These are phyloP conservation scores for Steinernema khuongi DNA, from an alignment of 1,140 invertebrate species.

Conservation along the genomic window DNA sequence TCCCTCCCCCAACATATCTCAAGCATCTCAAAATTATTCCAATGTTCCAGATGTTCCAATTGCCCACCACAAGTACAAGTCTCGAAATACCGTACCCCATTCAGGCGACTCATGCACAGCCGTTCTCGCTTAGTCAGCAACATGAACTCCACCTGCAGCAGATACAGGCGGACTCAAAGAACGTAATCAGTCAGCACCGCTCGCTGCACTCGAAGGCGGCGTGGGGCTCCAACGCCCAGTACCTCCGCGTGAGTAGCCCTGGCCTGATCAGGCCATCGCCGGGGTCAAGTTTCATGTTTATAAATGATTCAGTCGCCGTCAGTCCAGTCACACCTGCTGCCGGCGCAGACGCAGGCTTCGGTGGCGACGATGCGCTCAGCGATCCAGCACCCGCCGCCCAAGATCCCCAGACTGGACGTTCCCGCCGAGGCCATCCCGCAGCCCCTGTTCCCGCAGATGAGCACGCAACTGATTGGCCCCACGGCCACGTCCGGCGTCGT, in stretches of 20 bases:
- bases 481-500: neutral
- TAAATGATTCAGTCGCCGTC: conserved; percentile 9
- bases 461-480: neutral
- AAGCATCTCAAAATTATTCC: too few species aligned
- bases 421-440: neutral
- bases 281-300: conserved; percentile 2
- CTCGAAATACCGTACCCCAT: too few species aligned
- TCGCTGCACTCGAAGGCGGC: neutral
- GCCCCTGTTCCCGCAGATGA: conserved; percentile 2
- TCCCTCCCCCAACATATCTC: too few species aligned
- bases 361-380: neutral
- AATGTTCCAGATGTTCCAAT: too few species aligned
- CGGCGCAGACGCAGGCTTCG: neutral
- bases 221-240: neutral
- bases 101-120: neutral
- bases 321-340: neutral
- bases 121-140: neutral
- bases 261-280: neutral
- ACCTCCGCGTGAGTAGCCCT: neutral
- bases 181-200: neutral
- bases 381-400: neutral
- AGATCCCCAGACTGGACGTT: neutral
- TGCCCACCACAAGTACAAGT: too few species aligned
- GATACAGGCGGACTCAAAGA: conserved; percentile 10
- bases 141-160: conserved; percentile 8